Base-by-base conservation (phyloP, 2,888 invertebrate genomes). In the Cephus spinipes region DNA sequence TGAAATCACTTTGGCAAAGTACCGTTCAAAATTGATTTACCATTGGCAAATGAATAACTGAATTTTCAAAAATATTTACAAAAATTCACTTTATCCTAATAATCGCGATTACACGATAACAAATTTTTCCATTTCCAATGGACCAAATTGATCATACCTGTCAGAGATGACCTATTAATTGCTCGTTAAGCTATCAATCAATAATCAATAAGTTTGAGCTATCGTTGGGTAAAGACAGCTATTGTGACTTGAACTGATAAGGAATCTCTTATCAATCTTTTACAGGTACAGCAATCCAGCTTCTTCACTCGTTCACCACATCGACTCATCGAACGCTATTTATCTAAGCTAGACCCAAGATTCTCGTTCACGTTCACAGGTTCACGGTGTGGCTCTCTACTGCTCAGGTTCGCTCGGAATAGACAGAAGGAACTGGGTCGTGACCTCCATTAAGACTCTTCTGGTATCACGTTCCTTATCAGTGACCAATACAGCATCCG, bases 391-490 rank as follows among this genome's bases (percentile, higher is more conserved):
- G 55, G 2, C 55, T 55, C 23, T 55, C 55, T 55, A 23, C 23
- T 23, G 9, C 55, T 23, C 55, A 23, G 55, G 55, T 55, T 23
- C 55, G 55, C 55, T 55, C 55, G 55, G 55, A 55, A 55, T 55
- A 79, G 76, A 75, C 34, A 71, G 30, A 30, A 68, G 76, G 81
- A 87, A 87, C 83, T 87, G 76, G 87, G 86, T 83, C 86, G 79
- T 77, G 85, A 80, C 83, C 87, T 80, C 82, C 77, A 81, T 84
- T 76, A 79, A 55, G 23, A 55, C 23, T 9, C 23, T 23, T 55
- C 55, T 15, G 23, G 55, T 55, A 55, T 55, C 55, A 55, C 23
- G 55, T 23, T 55, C 55, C 55, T 55, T 55, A 55, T 55, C 55
- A 55, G 23, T 55, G 23, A 55, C 55, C 55, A 55, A 23, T 55